These are phyloP conservation scores for Allolobophora icterica DNA, from an alignment of 2,888 invertebrate species.

Conservation along the genomic window DNA sequence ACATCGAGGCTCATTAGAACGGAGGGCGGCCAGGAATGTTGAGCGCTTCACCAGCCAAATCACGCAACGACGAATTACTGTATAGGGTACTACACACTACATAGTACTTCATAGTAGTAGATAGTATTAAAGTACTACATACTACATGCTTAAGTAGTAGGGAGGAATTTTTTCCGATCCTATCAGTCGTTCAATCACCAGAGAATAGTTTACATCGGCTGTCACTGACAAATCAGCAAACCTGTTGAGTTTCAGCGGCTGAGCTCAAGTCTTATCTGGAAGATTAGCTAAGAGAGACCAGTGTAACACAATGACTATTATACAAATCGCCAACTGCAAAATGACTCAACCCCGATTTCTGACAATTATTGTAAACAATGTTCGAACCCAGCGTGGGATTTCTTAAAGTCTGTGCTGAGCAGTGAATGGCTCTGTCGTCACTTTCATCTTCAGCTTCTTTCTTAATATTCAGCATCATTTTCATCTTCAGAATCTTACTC, in stretches of 20 bases:
- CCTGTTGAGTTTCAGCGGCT: neutral
- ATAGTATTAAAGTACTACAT: too few species aligned
- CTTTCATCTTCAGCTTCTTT: neutral
- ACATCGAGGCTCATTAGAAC: neutral
- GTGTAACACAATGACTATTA: neutral
- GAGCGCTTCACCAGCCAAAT: neutral
- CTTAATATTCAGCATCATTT: too few species aligned
- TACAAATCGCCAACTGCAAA: neutral
- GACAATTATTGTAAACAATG: constrained; percentile 1
- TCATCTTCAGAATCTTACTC: neutral
- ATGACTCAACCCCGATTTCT: neutral
- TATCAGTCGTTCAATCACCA: neutral
- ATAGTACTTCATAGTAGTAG: too few species aligned
- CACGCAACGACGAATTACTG: neutral
- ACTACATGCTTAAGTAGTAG: neutral
- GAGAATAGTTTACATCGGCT: neutral
- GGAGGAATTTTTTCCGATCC: neutral
- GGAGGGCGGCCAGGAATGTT: neutral
- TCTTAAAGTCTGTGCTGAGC: neutral
- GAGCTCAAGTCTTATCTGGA: neutral
- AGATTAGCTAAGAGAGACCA: neutral
- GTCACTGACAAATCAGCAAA: constrained; percentile 9
- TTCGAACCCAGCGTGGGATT: neutral
- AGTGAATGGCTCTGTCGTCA: neutral
- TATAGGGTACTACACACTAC: too few species aligned